phyloP scores from a whole-genome alignment of 1,140 invertebrate species.

The Subanguina moxae region DNA sequence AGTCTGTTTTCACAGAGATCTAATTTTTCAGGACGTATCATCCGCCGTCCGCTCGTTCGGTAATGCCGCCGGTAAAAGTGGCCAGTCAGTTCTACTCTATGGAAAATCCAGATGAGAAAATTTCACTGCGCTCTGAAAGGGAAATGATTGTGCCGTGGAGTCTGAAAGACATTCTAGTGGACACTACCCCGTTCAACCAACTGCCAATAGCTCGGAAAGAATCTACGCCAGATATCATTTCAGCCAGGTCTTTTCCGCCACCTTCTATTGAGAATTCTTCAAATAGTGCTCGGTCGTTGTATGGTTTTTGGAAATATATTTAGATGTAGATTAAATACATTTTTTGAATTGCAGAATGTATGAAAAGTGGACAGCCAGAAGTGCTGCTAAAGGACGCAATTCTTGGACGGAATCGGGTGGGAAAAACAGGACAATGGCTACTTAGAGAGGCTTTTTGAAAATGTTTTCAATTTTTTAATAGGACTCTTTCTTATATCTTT shows the following conservation, averaged over 20 bases:
- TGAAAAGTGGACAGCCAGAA: constrained; percentile 13
- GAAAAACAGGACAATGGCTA: too few species aligned
- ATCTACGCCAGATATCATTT: not conserved
- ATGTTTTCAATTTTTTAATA: too few species aligned
- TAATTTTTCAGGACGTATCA: constrained; percentile 2
- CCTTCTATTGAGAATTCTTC: too few species aligned
- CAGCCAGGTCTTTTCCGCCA: too few species aligned
- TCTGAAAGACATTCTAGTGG: not conserved
- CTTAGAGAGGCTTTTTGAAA: constrained; percentile 11
- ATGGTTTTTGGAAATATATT: too few species aligned
- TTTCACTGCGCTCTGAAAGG: constrained; percentile 5
- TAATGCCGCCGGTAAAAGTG: constrained; percentile 15
- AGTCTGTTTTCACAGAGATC: not conserved
- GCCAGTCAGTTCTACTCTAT: constrained; percentile 18
- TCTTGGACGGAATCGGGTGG: too few species aligned
- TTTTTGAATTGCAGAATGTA: constrained; percentile 6
- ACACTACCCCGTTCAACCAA: not conserved
- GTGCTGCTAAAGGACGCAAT: too few species aligned
- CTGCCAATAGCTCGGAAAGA: not conserved
- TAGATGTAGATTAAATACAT: too few species aligned
- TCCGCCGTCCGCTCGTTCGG: not conserved
- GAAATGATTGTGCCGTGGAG: not conserved
- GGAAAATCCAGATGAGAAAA: constrained; percentile 22
- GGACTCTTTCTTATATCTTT: too few species aligned
- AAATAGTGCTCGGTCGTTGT: too few species aligned